Evolutionary conservation across 2,888 invertebrate species (phyloP), one percentile per base, ranked within the genome.

Genomic region (Watsonalla cultraria): DNA sequence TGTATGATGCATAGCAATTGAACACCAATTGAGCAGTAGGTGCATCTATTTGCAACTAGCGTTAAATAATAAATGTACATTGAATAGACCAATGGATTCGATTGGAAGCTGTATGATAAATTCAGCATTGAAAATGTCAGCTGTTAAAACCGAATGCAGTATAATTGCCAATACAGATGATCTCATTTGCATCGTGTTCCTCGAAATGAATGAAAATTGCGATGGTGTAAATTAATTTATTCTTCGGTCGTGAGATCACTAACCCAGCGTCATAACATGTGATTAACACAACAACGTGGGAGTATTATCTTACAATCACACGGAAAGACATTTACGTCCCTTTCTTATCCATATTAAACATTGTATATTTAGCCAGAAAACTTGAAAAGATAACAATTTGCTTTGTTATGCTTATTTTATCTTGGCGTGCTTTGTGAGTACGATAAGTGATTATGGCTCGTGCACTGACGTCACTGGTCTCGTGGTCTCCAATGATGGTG

Each of bases 361-460:
- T 24, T 24, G 24, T 24, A 24, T 24, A 24, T 24, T 24, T 24
- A 24, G 24, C 4, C 24, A 24, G 24, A 24, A 24, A 24, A 24
- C 24, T 24, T 24, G 24, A 24, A 24, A 24, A 24, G 24, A 24
- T 24, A 24, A 24, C 24, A 24, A 24, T 24, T 24, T 24, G 24
- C 4, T 24, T 24, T 24, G 24, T 24, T 24, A 24, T 24, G 24
- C 24, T 24, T 24, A 24, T 24, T 24, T 24, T 24, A 4, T 24
- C 24, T 53, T 9, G 45, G 48, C 50, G 45, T 50, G 9, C 24
- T 24, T 24, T 24, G 24, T 24, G 24, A 24, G 24, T 24, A 24
- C 51, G 51, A 70, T 68, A 64, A 67, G 69, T 74, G 72, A 68
- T 76, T 77, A 80, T 79, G 62, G 65, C 64, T 58, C 64, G 56